Base-by-base conservation (phyloP, 1,140 invertebrate genomes). In the Drosophila virilis region DNA sequence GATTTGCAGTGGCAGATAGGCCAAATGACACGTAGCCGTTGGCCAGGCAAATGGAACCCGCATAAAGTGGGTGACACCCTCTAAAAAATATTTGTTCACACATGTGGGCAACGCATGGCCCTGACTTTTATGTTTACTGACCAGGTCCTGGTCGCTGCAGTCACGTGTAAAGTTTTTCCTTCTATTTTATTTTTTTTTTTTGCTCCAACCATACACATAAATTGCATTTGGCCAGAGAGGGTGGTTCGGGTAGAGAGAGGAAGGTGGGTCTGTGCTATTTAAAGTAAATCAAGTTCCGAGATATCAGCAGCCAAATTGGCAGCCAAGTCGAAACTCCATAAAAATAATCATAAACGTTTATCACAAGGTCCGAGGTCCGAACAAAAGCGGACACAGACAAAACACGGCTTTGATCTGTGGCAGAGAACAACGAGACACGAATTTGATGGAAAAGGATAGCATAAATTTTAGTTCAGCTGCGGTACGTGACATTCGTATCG, bases 321-420 rank as follows among this genome's bases (percentile, higher is more conserved):
- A 78, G 80, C 62, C 74, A 79, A 74, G 77, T 71, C 73, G 43
- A 64, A 78, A 74, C 77, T 83, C 66, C 84, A 88, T 88, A 88
- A 84, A 86, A 88, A 88, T 88, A 88, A 89, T 84, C 80, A 88
- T 88, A 88, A 88, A 89, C 85, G 77, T 88, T 88, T 88, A 89
- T 88, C 84, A 78, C 84, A 89, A 74, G 59, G 50, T 54, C 79
- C 60, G 48, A 74, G 59, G 50, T 54, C 79, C 60, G 48, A 55
- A 66, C 67, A 58, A 62, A 60, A 65, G 32, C 52, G 13, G 35
- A 55, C n/a, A 40, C n/a, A 40, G 40, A 43, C 15, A 28, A 28
- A 48, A 60, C 59, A 62, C 10, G 8, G 37, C 12, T 22, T 12
- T 45, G 13, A 69, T 12, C 17, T 8, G 48, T n/a, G 51, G 48